These are phyloP conservation scores for Artibeus jamaicensis DNA, from an alignment of 2,797 vertebrate species.

Conservation along the genomic window DNA sequence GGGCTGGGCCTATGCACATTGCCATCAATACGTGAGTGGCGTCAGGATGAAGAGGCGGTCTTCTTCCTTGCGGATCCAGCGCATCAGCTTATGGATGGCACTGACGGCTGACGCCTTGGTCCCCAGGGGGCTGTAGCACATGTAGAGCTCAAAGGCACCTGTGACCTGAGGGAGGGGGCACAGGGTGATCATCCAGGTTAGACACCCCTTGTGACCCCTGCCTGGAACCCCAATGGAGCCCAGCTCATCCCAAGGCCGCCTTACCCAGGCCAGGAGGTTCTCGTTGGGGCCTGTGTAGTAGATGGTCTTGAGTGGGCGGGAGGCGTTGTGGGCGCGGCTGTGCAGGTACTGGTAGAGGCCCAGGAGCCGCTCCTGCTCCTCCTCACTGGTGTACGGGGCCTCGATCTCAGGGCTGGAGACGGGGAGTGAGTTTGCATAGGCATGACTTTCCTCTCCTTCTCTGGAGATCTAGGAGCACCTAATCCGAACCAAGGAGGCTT, in stretches of 20 bases:
- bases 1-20: background rate
- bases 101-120: conserved; percentile 91
- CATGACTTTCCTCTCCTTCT: background rate
- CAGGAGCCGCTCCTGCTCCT: conserved; percentile 93
- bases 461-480: background rate
- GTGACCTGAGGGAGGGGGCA: conserved; percentile 88
- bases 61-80: conserved; percentile 99
- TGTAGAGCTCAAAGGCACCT: conserved; percentile 96
- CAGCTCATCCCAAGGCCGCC: conserved; percentile 17
- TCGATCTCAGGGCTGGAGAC: conserved; percentile 91
- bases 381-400: conserved; percentile 87
- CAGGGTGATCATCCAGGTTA: conserved; percentile 19
- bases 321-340: conserved; percentile 93
- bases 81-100: conserved; percentile 94
- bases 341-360: conserved; percentile 95
- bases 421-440: conserved; percentile 38
- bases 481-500: background rate
- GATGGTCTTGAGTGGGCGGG: conserved; percentile 91
- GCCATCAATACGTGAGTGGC: conserved; percentile 92
- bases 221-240: background rate
- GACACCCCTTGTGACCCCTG: background rate
- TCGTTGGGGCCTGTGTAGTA: conserved; percentile 93
- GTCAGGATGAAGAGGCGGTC: conserved; percentile 97
- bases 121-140: conserved; percentile 95
- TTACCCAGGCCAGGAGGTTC: conserved; percentile 96